A percentile compares a stretch with the other conserved stretches of the same genome.
Evolutionary conservation across 2,113 vertebrate genomes (phyloP).

Genomic region (Podarcis muralis): DNA sequence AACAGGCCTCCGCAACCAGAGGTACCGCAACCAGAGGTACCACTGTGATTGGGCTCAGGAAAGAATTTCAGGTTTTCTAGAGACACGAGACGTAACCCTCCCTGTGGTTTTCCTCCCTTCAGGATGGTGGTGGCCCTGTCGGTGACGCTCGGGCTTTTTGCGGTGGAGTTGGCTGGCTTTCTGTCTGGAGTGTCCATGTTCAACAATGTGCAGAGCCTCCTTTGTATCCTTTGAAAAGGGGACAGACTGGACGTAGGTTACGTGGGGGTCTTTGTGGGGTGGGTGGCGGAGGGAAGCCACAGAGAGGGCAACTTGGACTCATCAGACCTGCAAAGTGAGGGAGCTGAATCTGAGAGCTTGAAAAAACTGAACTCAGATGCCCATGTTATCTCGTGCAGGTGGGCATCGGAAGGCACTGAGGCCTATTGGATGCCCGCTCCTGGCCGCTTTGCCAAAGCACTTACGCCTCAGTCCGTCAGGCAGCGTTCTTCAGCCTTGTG

Average conservation of each 20-base stretch:
- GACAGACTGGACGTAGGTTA: too few species aligned
- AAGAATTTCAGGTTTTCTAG: too few species aligned
- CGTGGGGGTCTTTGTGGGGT: too few species aligned
- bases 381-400: too few species aligned
- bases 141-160: constrained; percentile 85
- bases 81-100: too few species aligned
- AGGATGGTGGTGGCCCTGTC: constrained; percentile 85
- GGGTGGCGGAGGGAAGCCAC: neutral
- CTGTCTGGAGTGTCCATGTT: constrained; percentile 91
- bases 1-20: too few species aligned
- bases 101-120: constrained; percentile 10
- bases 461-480: neutral
- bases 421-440: neutral
- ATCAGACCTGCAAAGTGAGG: too few species aligned
- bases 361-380: too few species aligned
- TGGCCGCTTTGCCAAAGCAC: neutral
- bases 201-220: constrained; percentile 83
- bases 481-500: too few species aligned
- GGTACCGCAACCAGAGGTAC: too few species aligned
- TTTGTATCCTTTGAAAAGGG: constrained; percentile 86
- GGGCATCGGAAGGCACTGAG: too few species aligned
- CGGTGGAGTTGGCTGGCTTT: constrained; percentile 85
- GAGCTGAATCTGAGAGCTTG: neutral
- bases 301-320: neutral
- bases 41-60: neutral